Evolutionary conservation across 2,797 vertebrate genomes (phyloP), one percentile per base, ranked within the genome.

Genomic region (Percopsis omiscomaycus): DNA sequence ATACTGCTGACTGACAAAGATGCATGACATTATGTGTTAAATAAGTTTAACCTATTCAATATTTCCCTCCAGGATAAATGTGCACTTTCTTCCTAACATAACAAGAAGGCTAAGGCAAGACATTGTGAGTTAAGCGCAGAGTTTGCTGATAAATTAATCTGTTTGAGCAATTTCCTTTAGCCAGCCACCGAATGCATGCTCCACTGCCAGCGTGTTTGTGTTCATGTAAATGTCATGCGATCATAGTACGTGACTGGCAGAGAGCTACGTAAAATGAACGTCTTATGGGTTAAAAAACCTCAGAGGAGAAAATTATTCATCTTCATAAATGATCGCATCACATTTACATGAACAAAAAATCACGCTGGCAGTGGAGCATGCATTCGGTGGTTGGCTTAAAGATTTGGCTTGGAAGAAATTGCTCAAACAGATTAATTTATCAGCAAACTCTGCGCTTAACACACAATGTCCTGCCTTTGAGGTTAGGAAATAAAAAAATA

Each of bases 301-400:
- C 30, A 15, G 8, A 73, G 55, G 54, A 64, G 63, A 45, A 75
- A 80, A 76, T 74, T 76, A 84, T 82, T 83, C 75, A 85, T 77
- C 60, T 77, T 74, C 66, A 83, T 65, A 83, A 88, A 81, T 77
- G 69, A 83, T 76, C 71, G 67, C 56, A 59, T 83, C 75, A 74
- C 68, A 80, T 85, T 79, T 68, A 69, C 59, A 79, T 73, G 56
- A 64, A 42, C 72, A 78, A 61, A 68, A 53, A 32, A 5, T n/a
- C 1, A 37, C 22, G 22, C 47, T 49, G 61, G 67, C 55, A 0
- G 55, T 78, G 73, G 68, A 56, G 64, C 67, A 32, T 30, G 16
- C 55, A 63, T 62, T 77, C 16, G 5, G 30, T 29, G 29, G 56
- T 11, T 9, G 45, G 58, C 57, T 32, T 52, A 60, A 71, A 57